Percentiles rank a stretch among this genome's conserved stretches.
These are phyloP conservation scores for Oikopleura albicans DNA, from an alignment of 23 tunicate species.

Conservation along the genomic window DNA sequence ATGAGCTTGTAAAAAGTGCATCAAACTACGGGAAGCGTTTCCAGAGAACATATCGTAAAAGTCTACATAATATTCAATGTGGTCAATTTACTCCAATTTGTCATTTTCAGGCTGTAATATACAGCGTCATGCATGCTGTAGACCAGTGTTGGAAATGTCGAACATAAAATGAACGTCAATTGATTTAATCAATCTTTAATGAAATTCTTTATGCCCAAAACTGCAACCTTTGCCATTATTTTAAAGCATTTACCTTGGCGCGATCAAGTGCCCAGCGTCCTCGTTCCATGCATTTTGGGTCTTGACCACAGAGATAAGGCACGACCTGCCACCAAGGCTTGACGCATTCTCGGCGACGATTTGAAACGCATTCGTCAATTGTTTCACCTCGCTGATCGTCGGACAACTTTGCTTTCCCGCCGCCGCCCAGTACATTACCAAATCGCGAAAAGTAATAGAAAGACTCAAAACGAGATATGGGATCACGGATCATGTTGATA, in stretches of 20 bases:
- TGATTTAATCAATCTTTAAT: too few relatives aligned
- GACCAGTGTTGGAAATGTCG: too few relatives aligned
- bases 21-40: too few relatives aligned
- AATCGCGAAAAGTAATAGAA: slow-evolving; percentile 91
- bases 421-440: slow-evolving; percentile 39
- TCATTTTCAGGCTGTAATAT: too few relatives aligned
- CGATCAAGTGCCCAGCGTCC: slow-evolving; percentile 74
- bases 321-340: slow-evolving; percentile 98
- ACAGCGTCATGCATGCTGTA: too few relatives aligned
- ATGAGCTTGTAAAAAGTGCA: too few relatives aligned
- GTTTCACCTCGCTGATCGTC: slow-evolving; percentile 20
- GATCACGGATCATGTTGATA: slow-evolving; percentile 90
- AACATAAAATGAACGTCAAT: too few relatives aligned
- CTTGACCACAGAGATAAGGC: slow-evolving; percentile 88
- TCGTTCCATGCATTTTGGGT: slow-evolving; percentile 24
- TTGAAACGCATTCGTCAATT: slow-evolving; percentile 75
- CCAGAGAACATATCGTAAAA: too few relatives aligned
- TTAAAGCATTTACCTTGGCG: slow-evolving; percentile 44
- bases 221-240: too few relatives aligned
- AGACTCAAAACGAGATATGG: slow-evolving; percentile 70
- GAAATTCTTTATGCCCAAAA: too few relatives aligned
- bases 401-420: neutral
- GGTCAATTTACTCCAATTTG: too few relatives aligned
- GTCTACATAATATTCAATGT: too few relatives aligned
- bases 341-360: slow-evolving; percentile 48